A percentile compares a stretch with the other conserved stretches of the same genome.
Conservation (phyloP, 2,888 invertebrate species). For the Platycheirus rosarum region DNA sequence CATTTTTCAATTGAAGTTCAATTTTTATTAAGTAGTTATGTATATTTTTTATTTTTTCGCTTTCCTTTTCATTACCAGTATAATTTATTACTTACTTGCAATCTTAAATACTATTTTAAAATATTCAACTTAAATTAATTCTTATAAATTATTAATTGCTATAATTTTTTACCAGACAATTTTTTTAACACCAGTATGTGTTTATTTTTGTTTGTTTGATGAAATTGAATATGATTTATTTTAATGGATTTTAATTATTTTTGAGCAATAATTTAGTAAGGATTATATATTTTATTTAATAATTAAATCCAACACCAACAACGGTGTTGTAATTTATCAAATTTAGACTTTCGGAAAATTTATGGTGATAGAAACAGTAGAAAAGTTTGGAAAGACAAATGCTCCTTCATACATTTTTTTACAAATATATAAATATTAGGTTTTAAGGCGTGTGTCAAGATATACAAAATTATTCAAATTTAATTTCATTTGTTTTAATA, state of each 20-base stretch:
- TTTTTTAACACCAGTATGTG: conserved; percentile 1
- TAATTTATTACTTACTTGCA: conserved; percentile 67
- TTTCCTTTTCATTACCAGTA: conserved; percentile 55
- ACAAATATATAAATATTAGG: conserved; percentile 59
- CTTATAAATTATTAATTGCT: conserved; percentile 68
- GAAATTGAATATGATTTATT: conserved; percentile 7
- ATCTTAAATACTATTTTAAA: conserved; percentile 64
- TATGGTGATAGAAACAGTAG: conserved; percentile 62
- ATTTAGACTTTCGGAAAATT: conserved; percentile 35
- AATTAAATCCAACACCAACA: conserved; percentile 5
- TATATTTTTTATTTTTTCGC: conserved; percentile 52
- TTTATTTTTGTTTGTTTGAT: not conserved
- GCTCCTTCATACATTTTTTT: conserved; percentile 59
- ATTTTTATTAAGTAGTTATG: conserved; percentile 58
- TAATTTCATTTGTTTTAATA: conserved; percentile 40
- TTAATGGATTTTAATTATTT: conserved; percentile 1
- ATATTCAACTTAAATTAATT: conserved; percentile 30
- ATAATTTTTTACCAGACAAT: conserved; percentile 37
- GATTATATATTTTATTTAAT: not conserved
- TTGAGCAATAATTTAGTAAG: conserved; percentile 50
- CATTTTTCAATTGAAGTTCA: not conserved
- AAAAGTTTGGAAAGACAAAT: conserved; percentile 66
- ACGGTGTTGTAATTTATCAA: too few species aligned
- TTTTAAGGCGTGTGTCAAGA: conserved; percentile 72
- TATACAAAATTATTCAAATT: conserved; percentile 68